Evolutionary conservation across 2,113 vertebrate genomes (phyloP).

Genomic region (Rhadina sibilatrix): DNA sequence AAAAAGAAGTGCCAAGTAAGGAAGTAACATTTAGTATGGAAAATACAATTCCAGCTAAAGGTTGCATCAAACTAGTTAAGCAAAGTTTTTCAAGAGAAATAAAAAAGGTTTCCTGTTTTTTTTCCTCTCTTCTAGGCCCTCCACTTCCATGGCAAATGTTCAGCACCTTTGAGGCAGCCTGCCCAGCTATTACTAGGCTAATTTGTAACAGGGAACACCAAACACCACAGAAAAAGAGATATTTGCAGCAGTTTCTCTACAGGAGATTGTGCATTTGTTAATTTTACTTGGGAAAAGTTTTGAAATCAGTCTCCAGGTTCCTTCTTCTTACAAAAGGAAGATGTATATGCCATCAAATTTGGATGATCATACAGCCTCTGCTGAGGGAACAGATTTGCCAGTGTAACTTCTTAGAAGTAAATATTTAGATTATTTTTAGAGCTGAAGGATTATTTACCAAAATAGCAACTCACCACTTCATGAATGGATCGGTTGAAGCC

Average conservation of each 20-base stretch:
- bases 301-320: background rate
- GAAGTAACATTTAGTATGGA: background rate
- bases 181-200: background rate
- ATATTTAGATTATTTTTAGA: background rate
- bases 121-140: background rate
- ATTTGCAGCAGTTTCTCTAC: background rate
- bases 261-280: rapidly evolving
- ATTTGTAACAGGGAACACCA: background rate
- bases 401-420: background rate
- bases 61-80: background rate
- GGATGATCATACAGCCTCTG: background rate
- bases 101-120: background rate
- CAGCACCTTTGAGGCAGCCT: background rate
- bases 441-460: background rate
- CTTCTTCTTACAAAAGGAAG: background rate
- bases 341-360: background rate
- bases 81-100: background rate
- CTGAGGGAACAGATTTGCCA: background rate
- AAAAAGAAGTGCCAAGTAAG: background rate
- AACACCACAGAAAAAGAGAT: background rate
- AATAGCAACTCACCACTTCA: constrained; percentile 87
- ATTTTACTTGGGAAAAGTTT: background rate
- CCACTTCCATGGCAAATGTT: background rate
- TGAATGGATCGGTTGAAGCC: constrained; percentile 96
- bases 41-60: background rate